These are phyloP conservation scores for Poecile montanus DNA, from an alignment of 2,797 vertebrate species.

Conservation along the genomic window DNA sequence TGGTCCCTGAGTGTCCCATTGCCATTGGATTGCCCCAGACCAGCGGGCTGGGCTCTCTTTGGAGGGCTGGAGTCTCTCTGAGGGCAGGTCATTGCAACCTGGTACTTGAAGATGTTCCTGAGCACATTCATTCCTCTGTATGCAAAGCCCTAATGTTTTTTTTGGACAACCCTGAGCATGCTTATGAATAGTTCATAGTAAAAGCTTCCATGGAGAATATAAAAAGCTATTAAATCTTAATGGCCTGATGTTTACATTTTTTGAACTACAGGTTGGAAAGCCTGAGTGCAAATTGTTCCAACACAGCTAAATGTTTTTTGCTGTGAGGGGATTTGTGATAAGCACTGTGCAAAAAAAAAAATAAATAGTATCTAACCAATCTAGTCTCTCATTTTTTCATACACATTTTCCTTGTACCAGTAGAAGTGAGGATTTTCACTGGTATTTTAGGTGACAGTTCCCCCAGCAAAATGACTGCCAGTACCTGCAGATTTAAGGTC, in stretches of 20 bases:
- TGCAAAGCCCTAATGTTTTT: neutral
- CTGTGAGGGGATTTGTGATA: neutral
- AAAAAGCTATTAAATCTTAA: slow-evolving; percentile 63
- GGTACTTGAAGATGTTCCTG: neutral
- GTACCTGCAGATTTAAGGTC: neutral
- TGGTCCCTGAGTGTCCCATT: neutral
- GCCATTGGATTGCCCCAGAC: neutral
- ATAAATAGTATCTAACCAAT: neutral
- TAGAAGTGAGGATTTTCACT: neutral
- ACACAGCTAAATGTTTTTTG: neutral
- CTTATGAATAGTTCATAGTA: slow-evolving; percentile 67
- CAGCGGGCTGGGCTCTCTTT: accelerated
- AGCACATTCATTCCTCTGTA: neutral
- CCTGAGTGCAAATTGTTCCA: slow-evolving; percentile 19
- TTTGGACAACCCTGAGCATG: neutral
- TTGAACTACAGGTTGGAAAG: slow-evolving; percentile 45
- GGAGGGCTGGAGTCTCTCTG: neutral
- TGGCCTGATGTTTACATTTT: slow-evolving; percentile 49
- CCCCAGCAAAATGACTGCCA: neutral
- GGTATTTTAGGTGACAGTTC: neutral
- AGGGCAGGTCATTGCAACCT: neutral
- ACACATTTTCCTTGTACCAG: neutral
- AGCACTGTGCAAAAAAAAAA: neutral
- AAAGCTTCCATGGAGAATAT: slow-evolving; percentile 28
- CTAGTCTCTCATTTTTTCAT: neutral